Conservation (phyloP, 2,888 invertebrate species). For the Callimorpha dominula region DNA sequence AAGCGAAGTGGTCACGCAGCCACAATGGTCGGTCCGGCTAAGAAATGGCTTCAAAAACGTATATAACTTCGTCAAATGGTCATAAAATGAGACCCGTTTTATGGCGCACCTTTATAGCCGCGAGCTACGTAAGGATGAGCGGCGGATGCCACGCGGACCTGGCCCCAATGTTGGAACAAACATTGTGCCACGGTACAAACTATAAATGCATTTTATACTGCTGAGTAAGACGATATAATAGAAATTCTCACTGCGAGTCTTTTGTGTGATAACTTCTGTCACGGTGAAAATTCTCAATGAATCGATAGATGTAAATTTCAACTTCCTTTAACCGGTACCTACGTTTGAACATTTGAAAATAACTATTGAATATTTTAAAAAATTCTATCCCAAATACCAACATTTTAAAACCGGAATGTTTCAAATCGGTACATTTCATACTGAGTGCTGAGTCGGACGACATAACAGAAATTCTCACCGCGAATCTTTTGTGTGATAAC, state of each 20-base stretch:
- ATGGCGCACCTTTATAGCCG: constrained; percentile 83
- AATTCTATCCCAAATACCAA: background rate
- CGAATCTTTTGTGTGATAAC: constrained; percentile 26
- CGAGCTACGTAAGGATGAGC: constrained; percentile 77
- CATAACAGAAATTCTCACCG: constrained; percentile 40
- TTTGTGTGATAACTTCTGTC: constrained; percentile 29
- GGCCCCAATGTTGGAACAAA: constrained; percentile 59
- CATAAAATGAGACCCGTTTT: constrained; percentile 84
- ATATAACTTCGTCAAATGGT: constrained; percentile 85
- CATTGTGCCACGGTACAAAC: constrained; percentile 46
- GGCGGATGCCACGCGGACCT: constrained; percentile 66
- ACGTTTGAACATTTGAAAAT: background rate
- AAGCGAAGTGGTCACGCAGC: constrained; percentile 72
- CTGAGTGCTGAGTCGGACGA: constrained; percentile 40
- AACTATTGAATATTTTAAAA: background rate
- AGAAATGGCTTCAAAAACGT: constrained; percentile 82
- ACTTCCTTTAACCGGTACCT: constrained; percentile 23
- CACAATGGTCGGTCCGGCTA: constrained; percentile 76
- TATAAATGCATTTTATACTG: constrained; percentile 44
- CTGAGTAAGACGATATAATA: constrained; percentile 48
- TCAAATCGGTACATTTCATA: constrained; percentile 30
- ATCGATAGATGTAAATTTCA: constrained; percentile 23
- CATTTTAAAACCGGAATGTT: background rate
- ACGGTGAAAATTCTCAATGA: constrained; percentile 33
- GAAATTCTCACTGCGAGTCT: constrained; percentile 31